Base-by-base conservation (phyloP, 2,888 invertebrate genomes). In the Caenorhabditis sp. region DNA sequence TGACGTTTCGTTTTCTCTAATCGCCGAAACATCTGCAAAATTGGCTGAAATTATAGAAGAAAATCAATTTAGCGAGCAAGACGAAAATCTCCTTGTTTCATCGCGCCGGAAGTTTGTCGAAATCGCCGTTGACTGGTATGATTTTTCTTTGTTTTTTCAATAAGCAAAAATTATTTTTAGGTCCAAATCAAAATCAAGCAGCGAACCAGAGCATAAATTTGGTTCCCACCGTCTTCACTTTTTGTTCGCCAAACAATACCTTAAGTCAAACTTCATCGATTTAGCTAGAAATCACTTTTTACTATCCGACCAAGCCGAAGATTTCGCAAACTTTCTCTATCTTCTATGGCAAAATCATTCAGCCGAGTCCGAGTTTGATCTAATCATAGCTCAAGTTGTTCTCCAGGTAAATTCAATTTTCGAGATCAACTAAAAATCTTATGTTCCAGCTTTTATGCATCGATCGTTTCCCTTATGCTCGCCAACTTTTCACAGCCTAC, bases 391-490 rank as follows among this genome's bases (percentile, higher is more conserved):
- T 10, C 66, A 73, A 60, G 50, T 68, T 17, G 68, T 73, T 59
- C 54, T 70, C 4, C 49, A n/a, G n/a, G n/a, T n/a, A n/a, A n/a
- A n/a, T n/a, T n/a, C n/a, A n/a, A n/a, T n/a, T n/a, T n/a, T n/a
- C n/a, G n/a, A n/a, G n/a, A n/a, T n/a, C n/a, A n/a, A n/a, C n/a
- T n/a, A n/a, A n/a, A n/a, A n/a, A n/a, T n/a, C n/a, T n/a, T n/a
- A n/a, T n/a, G n/a, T n/a, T n/a, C n/a, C n/a, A 71, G 62, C n/a
- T 54, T 25, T 59, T 73, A 36, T 68, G 65, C n/a, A 59, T 73
- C 25, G 72, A 73, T 27, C 61, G 72, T 21, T 73, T 59, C 25
- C 68, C 72, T 14, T 59, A 63, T 27, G 68, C 72, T 1, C 38
- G 38, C 0, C 43, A 31, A 2, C 26, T 68, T n/a, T 73, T 73